Percentiles rank a stretch among this genome's conserved stretches.
Conservation (phyloP, 1,140 invertebrate genomes). For the Pristionchus pacificus region DNA sequence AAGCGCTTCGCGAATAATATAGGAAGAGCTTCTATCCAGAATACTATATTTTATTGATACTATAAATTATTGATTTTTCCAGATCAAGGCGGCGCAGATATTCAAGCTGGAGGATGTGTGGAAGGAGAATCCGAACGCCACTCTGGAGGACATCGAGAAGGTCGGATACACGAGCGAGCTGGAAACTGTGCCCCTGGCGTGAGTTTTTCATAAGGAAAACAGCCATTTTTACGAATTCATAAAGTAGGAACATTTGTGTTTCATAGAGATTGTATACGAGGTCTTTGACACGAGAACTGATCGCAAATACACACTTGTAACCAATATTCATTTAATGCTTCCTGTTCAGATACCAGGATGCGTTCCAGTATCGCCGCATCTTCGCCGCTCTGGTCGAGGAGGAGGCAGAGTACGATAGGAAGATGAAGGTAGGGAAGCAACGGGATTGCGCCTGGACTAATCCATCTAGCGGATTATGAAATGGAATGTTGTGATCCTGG, state of each 20-base stretch:
- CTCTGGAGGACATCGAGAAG: slow-evolving; percentile 93
- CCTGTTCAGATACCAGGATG: slow-evolving; percentile 79
- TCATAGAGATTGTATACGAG: too few relatives aligned
- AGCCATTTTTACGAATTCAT: too few relatives aligned
- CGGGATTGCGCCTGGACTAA: too few relatives aligned
- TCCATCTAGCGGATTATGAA: too few relatives aligned
- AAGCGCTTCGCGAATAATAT: too few relatives aligned
- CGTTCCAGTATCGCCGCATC: slow-evolving; percentile 97
- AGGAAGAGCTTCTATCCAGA: too few relatives aligned
- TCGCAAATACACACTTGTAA: too few relatives aligned
- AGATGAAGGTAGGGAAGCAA: slow-evolving; percentile 94
- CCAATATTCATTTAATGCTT: too few relatives aligned
- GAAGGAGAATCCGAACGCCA: slow-evolving; percentile 96
- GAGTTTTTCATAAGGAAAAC: background rate
- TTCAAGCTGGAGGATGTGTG: slow-evolving; percentile 96
- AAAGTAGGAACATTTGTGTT: too few relatives aligned
- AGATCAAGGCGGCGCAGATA: slow-evolving; percentile 88
- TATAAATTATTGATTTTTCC: background rate
- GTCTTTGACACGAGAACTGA: too few relatives aligned
- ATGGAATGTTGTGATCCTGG: too few relatives aligned
- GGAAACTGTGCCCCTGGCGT: slow-evolving; percentile 76
- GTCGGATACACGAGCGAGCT: slow-evolving; percentile 95
- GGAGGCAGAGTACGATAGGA: slow-evolving; percentile 97
- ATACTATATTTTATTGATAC: too few relatives aligned
- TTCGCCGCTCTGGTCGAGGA: slow-evolving; percentile 93